phyloP scores from a whole-genome alignment of 1,140 invertebrate species.

The Cyclargus thomasi region DNA sequence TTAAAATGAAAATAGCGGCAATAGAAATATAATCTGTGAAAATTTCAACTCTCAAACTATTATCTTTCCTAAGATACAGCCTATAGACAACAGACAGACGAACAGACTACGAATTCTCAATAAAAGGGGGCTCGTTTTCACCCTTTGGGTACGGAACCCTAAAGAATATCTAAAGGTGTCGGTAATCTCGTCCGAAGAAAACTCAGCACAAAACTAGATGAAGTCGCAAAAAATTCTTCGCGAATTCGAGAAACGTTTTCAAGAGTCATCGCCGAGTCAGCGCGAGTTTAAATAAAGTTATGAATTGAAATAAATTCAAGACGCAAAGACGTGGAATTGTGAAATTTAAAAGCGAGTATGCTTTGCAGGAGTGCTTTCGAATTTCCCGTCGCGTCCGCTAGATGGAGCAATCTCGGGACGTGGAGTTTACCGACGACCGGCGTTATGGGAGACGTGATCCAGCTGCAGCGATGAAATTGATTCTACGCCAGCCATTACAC shows the following conservation, averaged over 20 bases:
- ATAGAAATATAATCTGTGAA: too few species aligned
- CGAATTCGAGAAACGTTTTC: background rate
- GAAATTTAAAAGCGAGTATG: constrained; percentile 38
- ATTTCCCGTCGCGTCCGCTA: constrained; percentile 43
- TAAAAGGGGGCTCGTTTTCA: too few species aligned
- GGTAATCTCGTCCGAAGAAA: background rate
- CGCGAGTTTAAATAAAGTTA: constrained; percentile 6
- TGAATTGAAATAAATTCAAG: constrained; percentile 7
- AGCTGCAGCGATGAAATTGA: constrained; percentile 32
- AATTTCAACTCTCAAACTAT: too few species aligned
- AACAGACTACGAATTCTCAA: too few species aligned
- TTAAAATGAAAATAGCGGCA: too few species aligned
- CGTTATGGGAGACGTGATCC: constrained; percentile 34
- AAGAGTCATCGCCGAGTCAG: constrained; percentile 7
- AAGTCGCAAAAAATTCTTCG: background rate
- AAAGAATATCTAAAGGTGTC: too few species aligned
- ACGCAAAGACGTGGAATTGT: constrained; percentile 24
- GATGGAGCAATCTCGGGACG: constrained; percentile 51
- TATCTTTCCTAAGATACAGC: too few species aligned
- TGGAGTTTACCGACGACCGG: constrained; percentile 43
- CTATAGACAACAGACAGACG: too few species aligned
- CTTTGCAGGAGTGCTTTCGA: constrained; percentile 32
- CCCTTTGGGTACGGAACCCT: too few species aligned
- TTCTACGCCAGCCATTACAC: constrained; percentile 21
- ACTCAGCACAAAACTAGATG: background rate